A percentile compares a stretch with the other conserved stretches of the same genome.
These are phyloP conservation scores for Drosophila kambysellisi DNA, from an alignment of 2,888 invertebrate genomes.

Conservation along the genomic window DNA sequence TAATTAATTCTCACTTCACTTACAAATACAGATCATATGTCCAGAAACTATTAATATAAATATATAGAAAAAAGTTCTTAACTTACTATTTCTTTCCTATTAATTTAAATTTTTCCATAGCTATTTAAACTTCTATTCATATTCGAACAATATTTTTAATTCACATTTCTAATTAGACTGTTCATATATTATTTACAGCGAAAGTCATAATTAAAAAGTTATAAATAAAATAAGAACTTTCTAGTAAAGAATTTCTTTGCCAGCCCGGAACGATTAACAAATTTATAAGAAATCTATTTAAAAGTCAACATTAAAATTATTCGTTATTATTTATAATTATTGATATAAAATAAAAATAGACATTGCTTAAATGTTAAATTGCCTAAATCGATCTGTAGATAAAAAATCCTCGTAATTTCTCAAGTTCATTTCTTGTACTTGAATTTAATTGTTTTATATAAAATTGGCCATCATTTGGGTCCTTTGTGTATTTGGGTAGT, in stretches of 20 bases:
- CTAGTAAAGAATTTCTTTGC: neutral
- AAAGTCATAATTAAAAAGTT: neutral
- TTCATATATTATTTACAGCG: neutral
- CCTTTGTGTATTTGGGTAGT: neutral
- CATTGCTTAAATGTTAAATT: neutral
- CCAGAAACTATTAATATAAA: neutral
- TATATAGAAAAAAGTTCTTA: neutral
- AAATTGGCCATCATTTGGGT: neutral
- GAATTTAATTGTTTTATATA: conserved; percentile 1
- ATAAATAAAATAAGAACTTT: neutral
- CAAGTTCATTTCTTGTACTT: neutral
- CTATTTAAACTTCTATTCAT: neutral
- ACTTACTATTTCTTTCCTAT: neutral
- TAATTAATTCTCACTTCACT: too few relatives aligned
- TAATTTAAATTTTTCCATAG: neutral
- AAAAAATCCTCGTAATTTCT: neutral
- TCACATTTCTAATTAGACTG: neutral
- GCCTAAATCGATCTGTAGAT: neutral
- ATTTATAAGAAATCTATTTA: neutral
- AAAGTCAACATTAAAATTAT: neutral
- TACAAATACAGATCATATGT: neutral
- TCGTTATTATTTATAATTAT: neutral
- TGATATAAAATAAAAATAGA: neutral
- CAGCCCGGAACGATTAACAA: neutral
- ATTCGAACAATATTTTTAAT: neutral